Percentiles rank a stretch among this genome's conserved stretches.
Conservation (phyloP, 2,888 invertebrate genomes). For the Yponomeuta malinellus region DNA sequence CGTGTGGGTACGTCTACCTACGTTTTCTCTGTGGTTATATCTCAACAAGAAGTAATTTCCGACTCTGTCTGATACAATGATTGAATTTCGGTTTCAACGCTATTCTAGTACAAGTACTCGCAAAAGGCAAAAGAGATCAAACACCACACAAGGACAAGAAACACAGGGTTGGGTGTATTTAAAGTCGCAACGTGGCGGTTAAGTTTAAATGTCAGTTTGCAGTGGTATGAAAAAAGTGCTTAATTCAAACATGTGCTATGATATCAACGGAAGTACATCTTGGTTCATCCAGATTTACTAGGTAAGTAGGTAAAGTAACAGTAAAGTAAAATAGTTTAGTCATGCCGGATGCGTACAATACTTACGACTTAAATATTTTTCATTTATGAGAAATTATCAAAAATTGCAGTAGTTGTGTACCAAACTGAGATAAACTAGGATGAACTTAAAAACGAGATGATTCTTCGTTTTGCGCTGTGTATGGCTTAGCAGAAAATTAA, state of each 20-base stretch:
- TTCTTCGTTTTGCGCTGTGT: no score
- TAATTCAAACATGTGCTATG: background rate
- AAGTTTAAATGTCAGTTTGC: slow-evolving; percentile 45
- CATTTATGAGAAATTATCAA: no score
- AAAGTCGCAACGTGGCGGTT: slow-evolving; percentile 45
- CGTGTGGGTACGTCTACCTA: no score
- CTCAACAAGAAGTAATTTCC: background rate
- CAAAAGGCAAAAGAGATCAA: background rate
- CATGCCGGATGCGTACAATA: no score
- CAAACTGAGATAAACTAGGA: no score
- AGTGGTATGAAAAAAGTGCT: background rate
- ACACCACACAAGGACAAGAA: slow-evolving; percentile 23
- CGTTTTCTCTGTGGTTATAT: background rate
- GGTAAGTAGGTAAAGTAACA: no score
- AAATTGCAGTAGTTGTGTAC: no score
- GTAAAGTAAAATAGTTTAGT: no score
- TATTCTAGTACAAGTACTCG: background rate
- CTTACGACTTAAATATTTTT: no score
- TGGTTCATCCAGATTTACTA: no score
- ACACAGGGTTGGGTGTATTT: slow-evolving; percentile 37
- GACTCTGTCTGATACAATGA: background rate
- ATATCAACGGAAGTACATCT: background rate
- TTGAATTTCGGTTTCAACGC: background rate
- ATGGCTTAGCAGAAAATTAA: no score
- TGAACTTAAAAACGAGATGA: no score